Evolutionary conservation across 1,140 invertebrate species (phyloP).

Genomic region (Polypedilum vanderplanki): DNA sequence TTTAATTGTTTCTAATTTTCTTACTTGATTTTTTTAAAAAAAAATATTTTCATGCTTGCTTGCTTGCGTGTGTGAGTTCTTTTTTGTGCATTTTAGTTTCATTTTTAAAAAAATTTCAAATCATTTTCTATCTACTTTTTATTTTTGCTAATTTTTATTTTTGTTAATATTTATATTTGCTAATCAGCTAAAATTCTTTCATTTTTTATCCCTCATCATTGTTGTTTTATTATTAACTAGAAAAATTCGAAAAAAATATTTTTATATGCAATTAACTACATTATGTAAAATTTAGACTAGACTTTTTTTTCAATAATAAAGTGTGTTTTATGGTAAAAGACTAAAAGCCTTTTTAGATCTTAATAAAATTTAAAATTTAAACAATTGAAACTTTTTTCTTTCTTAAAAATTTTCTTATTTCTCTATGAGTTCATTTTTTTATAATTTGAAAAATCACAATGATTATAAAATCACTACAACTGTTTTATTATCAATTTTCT

Average conservation of each 20-base stretch:
- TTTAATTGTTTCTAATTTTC: too few species aligned
- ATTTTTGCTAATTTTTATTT: neutral
- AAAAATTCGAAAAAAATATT: conserved; percentile 6
- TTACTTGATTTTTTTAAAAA: too few species aligned
- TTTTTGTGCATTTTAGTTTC: neutral
- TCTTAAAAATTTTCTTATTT: neutral
- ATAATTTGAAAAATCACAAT: conserved; percentile 1
- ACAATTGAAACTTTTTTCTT: neutral
- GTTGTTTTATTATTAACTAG: neutral
- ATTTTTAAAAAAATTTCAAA: conserved; percentile 15
- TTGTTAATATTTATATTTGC: neutral
- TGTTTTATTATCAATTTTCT: conserved; percentile 6
- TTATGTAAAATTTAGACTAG: neutral
- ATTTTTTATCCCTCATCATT: neutral
- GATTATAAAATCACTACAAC: conserved; percentile 19
- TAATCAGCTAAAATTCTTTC: neutral
- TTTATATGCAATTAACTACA: neutral
- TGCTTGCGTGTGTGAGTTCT: neutral
- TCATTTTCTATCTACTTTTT: conserved; percentile 7
- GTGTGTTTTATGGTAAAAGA: neutral
- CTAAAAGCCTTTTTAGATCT: neutral
- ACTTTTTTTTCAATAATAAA: neutral
- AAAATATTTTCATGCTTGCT: too few species aligned
- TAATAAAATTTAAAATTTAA: neutral
- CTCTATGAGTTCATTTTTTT: neutral